Percentiles rank a stretch among this genome's conserved stretches.
phyloP scores from a whole-genome alignment of 2,797 vertebrate species.

The Anisognathus igniventris region DNA sequence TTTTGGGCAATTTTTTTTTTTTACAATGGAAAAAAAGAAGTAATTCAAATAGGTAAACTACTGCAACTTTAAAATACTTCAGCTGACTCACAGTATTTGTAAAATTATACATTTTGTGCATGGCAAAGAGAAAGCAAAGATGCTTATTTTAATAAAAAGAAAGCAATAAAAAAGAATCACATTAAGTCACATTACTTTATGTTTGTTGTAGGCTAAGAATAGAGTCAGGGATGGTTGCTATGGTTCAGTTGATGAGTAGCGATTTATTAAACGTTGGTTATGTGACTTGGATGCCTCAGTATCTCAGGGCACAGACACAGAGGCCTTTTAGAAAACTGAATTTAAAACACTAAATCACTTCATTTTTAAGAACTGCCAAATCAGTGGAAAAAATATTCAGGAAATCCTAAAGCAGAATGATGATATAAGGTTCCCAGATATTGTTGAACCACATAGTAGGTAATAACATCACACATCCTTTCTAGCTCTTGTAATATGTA shows the following conservation, averaged over 20 bases:
- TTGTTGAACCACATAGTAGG: neutral
- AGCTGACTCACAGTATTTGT: neutral
- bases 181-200: neutral
- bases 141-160: neutral
- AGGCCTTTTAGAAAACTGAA: neutral
- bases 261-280: neutral
- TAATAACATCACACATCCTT: neutral
- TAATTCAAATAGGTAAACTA: neutral
- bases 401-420: slow-evolving; percentile 7
- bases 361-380: neutral
- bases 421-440: neutral
- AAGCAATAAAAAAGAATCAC: neutral
- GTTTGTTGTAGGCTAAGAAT: neutral
- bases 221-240: neutral
- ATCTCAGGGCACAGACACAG: neutral
- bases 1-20: neutral
- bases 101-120: neutral
- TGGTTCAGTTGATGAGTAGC: neutral
- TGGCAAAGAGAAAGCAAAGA: neutral
- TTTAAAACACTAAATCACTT: neutral
- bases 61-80: neutral
- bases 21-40: neutral
- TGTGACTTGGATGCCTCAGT: neutral
- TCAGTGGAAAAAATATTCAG: neutral
- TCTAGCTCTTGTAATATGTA: neutral